Evolutionary conservation across 2,888 invertebrate species (phyloP), one percentile per base, ranked within the genome.

Genomic region (Steinernema scapterisci): DNA sequence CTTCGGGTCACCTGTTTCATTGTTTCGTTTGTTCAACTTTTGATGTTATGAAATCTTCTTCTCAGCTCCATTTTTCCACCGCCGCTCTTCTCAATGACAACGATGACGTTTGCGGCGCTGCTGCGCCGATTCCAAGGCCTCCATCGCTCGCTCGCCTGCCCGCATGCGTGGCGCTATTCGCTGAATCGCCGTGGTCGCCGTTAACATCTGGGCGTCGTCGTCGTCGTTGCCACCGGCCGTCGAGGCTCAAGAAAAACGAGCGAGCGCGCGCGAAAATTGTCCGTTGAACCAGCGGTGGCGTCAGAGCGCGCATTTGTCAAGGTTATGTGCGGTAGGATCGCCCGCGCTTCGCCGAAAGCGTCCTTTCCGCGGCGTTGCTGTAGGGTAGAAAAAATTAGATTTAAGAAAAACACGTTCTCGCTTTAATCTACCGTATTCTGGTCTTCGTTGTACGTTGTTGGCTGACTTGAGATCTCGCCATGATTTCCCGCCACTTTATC

Each of bases 221-320:
- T n/a, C n/a, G n/a, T n/a, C n/a, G n/a, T n/a, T n/a, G n/a, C n/a
- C n/a, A n/a, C n/a, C n/a, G n/a, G n/a, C n/a, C n/a, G 45, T 7
- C 45, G 45, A 45, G 9, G 45, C 9, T n/a, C 45, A 45, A 13
- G 48, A 48, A 48, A 63, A 63, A 27, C 38, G 38, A 31, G 16
- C 63, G 63, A 27, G 63, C 63, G 16, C 63, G 63, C 63, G 63
- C 63, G 38, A 63, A 63, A 63, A 63, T 63, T 27, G 63, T 63
- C 31, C 38, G 16, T 38, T 16, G 54, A 25, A 54, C 23, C 25
- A 21, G 21, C 21, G 63, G 27, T 31, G 38, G 38, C 38, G 9
- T 3, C 38, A 9, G 38, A 6, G 38, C n/a, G 38, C 38, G 38
- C 38, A 38, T 38, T 38, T 31, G 63, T 63, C 63, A 63, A 63